These are phyloP conservation scores for Hippocampus guttulatus DNA, from an alignment of 2,113 vertebrate genomes.

Conservation along the genomic window DNA sequence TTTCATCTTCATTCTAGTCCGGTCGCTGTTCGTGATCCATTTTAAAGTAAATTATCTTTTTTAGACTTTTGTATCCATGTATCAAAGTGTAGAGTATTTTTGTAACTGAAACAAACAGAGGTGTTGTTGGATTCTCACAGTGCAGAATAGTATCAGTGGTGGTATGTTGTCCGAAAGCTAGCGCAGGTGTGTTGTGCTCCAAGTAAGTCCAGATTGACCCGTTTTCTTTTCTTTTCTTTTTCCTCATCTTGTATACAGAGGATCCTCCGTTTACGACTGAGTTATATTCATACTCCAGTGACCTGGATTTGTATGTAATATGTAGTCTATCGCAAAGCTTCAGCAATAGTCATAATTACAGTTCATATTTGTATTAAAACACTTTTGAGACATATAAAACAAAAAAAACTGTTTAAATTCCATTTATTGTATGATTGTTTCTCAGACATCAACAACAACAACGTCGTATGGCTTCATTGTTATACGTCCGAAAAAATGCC, in stretches of 20 bases:
- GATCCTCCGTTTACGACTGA: not conserved
- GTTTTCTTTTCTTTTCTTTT: not conserved
- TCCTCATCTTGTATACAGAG: not conserved
- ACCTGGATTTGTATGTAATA: not conserved
- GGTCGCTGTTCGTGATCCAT: conserved; percentile 60
- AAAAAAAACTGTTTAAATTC: not conserved
- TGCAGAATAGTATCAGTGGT: conserved; percentile 65
- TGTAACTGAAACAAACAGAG: conserved; percentile 44
- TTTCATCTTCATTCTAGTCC: conserved; percentile 59
- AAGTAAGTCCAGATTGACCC: not conserved
- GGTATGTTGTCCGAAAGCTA: conserved; percentile 47
- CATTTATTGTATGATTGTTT: not conserved
- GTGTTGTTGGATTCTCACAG: conserved; percentile 54
- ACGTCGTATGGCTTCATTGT: too few species aligned
- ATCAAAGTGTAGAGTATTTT: conserved; percentile 76
- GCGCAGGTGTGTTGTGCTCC: conserved; percentile 37
- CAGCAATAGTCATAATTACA: not conserved
- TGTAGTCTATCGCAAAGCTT: not conserved
- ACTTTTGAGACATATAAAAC: not conserved
- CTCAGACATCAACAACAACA: not conserved
- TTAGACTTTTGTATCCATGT: conserved; percentile 68
- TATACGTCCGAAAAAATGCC: too few species aligned
- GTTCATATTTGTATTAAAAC: not conserved
- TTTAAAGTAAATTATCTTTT: conserved; percentile 67
- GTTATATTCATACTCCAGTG: not conserved